Base-by-base conservation (phyloP, 2,797 vertebrate species). In the Hypotaenidia philippensis region DNA sequence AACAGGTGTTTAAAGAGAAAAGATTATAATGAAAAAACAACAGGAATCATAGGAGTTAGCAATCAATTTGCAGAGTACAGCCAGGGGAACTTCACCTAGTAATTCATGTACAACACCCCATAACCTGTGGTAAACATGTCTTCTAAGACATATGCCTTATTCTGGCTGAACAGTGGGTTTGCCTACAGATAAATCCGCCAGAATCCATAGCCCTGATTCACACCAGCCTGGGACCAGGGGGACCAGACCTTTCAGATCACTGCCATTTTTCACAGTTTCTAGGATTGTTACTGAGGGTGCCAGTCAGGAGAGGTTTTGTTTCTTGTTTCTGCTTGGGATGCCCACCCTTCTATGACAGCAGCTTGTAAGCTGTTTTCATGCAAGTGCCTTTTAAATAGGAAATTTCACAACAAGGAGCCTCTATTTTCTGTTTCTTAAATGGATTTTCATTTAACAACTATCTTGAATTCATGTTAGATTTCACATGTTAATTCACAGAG, bases 91-190 rank as follows among this genome's bases (percentile, higher is more conserved):
- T 52, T 80, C 81, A 85, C 29, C 10, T 20, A 60, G 75, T 91
- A 87, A 96, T 80, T 92, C 91, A 89, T 41, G 49, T 89, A 38
- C 45, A 82, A 40, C 64, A 82, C 47, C 59, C 78, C 91, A 79
- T 91, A 87, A 81, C 75, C 80, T 84, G 75, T 93, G 65, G 60
- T 93, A 92, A 96, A 91, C 64, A 83, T 63, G 84, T 88, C 87
- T 84, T 57, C 72, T 50, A 50, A 87, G 80, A 90, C 36, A 87
- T 90, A 93, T 76, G 31, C 38, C 32, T 84, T 66, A 32, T 59
- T 91, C 53, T 78, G 44, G 5, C 52, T 63, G 91, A 91, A 80
- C 68, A 83, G 56, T 2, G 0, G 49, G 31, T 80, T 96, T 93
- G 27, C 31, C 56, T 5, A 3, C n/a, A 80, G 52, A 94, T 85